phyloP scores from a whole-genome alignment of 2,888 invertebrate genomes.

The Ypsolopha sequella region DNA sequence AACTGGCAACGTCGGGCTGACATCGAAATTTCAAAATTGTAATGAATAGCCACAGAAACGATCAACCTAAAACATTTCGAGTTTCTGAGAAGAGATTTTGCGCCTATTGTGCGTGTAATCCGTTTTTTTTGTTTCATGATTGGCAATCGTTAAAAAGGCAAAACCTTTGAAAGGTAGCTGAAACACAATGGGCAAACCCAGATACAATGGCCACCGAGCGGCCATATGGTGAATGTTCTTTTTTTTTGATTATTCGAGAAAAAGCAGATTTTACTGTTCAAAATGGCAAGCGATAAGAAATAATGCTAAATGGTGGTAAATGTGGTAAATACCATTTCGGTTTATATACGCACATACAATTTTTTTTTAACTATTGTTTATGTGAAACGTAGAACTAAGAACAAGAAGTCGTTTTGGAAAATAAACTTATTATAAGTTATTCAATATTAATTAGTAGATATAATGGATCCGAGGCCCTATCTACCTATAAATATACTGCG shows the following conservation, averaged over 20 bases:
- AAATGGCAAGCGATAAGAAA: slow-evolving; percentile 24
- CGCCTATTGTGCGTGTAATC: slow-evolving; percentile 44
- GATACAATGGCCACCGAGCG: slow-evolving; percentile 39
- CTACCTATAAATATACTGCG: too few species aligned
- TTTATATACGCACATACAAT: too few species aligned
- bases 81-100: slow-evolving; percentile 42
- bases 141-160: slow-evolving; percentile 42
- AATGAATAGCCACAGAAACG: neutral
- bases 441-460: too few species aligned
- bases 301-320: neutral
- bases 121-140: slow-evolving; percentile 36
- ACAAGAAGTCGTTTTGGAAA: too few species aligned
- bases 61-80: slow-evolving; percentile 15
- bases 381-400: too few species aligned
- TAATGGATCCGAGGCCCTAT: neutral
- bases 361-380: too few species aligned
- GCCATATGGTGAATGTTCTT: slow-evolving; percentile 48
- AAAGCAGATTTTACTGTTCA: slow-evolving; percentile 50
- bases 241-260: slow-evolving; percentile 43
- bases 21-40: neutral
- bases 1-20: neutral
- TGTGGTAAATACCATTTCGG: neutral
- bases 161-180: slow-evolving; percentile 44
- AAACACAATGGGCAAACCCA: slow-evolving; percentile 42
- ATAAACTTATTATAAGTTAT: too few species aligned